Base-by-base conservation (phyloP, 2,113 vertebrate species). In the Corynorhinus townsendii region DNA sequence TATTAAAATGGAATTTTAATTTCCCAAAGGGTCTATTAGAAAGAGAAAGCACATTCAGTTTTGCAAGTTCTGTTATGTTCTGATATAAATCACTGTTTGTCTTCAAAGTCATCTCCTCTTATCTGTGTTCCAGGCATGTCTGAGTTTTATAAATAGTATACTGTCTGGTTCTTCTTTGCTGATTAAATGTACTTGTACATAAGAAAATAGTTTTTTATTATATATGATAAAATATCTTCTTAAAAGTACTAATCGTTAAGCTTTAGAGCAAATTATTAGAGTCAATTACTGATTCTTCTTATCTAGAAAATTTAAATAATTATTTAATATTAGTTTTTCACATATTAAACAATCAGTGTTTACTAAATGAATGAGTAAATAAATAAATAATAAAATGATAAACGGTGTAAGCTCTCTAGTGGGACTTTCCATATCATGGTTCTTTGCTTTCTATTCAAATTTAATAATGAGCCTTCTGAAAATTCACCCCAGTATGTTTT, bases 371-470 rank as follows among this genome's bases (percentile, higher is more conserved):
- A 38, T 72, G 7, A 68, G 35, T 80, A 38, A 94, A 90, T 62
- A 14, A 95, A 40, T 73, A 11, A 86, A 85, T 88, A 81, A 87
- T 28, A 86, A 73, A 68, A 64, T 64, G 8, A 15, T 43, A 72
- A 56, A 30, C 86, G 35, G 38, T 59, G 79, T 94, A n/a, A 90
- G 75, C 38, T 92, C 66, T 82, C 40, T 38, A 20, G 26, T 56
- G n/a, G 49, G 9, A 40, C 52, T 95, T 96, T 90, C 49, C 20
- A 69, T 64, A 33, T 56, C 24, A 38, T 71, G 33, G 0, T 35
- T 91, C 47, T 86, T 95, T 90, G 47, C 10, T 93, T 90, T 94
- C 45, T 79, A 82, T 75, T 64, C 90, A 43, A 77, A 84, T 81
- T 76, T 77, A 86, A 68, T 80, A 73, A 49, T 52, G 17, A 93